Percentiles rank a stretch among this genome's conserved stretches.
Evolutionary conservation across 1,140 invertebrate species (phyloP).

Genomic region (Agraylea sexmaculata): DNA sequence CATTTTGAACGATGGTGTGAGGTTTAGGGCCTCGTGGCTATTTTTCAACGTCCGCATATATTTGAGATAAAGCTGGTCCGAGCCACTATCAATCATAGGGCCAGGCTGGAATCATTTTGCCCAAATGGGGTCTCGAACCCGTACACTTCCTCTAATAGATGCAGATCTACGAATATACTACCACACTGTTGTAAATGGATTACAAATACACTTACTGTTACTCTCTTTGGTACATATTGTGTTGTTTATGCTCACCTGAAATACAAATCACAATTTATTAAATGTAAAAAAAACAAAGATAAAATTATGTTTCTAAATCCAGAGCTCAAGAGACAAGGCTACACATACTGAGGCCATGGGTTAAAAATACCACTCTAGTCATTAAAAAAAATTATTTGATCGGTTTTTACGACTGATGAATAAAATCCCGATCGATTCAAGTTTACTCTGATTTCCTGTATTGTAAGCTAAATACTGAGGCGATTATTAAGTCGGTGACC

Average conservation of each 20-base stretch:
- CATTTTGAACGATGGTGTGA: slow-evolving; percentile 19
- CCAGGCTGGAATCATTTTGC: neutral
- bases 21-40: slow-evolving; percentile 12
- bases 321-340: too few relatives aligned
- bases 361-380: too few relatives aligned
- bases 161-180: slow-evolving; percentile 3
- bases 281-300: too few relatives aligned
- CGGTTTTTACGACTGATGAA: too few relatives aligned
- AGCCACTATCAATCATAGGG: slow-evolving; percentile 17
- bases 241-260: slow-evolving; percentile 4
- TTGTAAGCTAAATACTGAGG: too few relatives aligned
- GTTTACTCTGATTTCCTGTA: too few relatives aligned
- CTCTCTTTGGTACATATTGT: neutral
- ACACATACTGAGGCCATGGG: too few relatives aligned
- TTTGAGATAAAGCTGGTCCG: slow-evolving; percentile 16
- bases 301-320: too few relatives aligned
- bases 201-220: neutral
- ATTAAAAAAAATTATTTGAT: too few relatives aligned
- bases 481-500: too few relatives aligned
- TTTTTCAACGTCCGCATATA: slow-evolving; percentile 21
- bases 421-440: too few relatives aligned
- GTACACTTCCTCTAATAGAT: slow-evolving; percentile 8
- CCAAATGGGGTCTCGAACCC: neutral
- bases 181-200: neutral
- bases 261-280: too few relatives aligned